Conservation (phyloP, 2,113 vertebrate species). For the Dolichotis patagonum region DNA sequence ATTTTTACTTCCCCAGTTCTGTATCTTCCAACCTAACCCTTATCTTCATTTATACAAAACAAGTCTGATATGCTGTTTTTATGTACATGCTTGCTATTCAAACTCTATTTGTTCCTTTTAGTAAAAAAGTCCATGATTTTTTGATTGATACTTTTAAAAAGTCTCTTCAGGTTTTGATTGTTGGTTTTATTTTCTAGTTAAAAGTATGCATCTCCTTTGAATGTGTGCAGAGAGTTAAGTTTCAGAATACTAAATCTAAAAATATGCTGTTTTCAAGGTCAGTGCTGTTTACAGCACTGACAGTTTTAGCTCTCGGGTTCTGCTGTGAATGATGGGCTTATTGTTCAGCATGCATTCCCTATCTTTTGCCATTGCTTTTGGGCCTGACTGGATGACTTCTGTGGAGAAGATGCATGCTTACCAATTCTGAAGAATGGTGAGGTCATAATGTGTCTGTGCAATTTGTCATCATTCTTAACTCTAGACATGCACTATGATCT, state of each 20-base stretch:
- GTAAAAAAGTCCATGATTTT: neutral
- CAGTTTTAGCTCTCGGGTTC: neutral
- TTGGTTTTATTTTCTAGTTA: neutral
- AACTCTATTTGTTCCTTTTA: neutral
- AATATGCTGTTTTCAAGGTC: neutral
- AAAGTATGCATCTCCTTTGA: neutral
- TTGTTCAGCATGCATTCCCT: neutral
- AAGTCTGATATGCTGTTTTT: neutral
- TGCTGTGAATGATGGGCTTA: neutral
- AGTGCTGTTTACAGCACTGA: neutral
- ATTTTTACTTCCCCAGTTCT: neutral
- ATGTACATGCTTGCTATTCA: neutral
- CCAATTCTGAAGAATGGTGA: neutral
- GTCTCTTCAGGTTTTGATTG: neutral
- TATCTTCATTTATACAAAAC: neutral
- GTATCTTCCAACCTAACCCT: neutral
- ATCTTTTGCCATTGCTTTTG: neutral
- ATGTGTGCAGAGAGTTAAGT: neutral
- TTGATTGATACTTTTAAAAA: neutral
- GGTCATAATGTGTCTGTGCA: neutral
- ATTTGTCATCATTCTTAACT: neutral
- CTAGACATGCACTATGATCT: neutral
- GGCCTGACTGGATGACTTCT: neutral
- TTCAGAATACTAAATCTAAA: neutral
- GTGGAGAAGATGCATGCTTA: neutral